These are phyloP conservation scores for Campoplex nolae DNA, from an alignment of 2,888 invertebrate species.

Conservation along the genomic window DNA sequence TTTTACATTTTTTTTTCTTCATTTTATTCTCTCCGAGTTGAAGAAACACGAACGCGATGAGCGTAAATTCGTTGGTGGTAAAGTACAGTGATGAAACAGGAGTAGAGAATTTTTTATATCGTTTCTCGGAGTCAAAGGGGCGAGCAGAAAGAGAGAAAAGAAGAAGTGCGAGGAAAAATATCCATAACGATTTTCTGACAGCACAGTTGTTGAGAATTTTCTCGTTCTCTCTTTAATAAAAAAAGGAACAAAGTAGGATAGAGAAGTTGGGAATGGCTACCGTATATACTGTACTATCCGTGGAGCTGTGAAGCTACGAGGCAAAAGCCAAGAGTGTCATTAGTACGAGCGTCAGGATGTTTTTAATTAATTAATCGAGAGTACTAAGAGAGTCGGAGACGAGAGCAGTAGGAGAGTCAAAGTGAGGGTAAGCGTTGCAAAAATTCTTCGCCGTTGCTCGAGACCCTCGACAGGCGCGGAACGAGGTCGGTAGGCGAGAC, in stretches of 20 bases:
- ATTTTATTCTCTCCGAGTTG: background rate
- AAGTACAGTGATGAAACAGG: conserved; percentile 51
- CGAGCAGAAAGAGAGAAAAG: background rate
- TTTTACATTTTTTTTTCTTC: background rate
- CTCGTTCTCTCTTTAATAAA: background rate
- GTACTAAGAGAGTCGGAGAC: conserved; percentile 59
- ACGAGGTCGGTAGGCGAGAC: conserved; percentile 46
- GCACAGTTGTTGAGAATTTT: conserved; percentile 35
- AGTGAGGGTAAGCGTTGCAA: conserved; percentile 42
- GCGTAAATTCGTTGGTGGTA: conserved; percentile 57
- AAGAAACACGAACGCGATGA: background rate
- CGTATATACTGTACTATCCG: background rate
- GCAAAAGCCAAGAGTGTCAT: conserved; percentile 71
- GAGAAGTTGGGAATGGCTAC: background rate
- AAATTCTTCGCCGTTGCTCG: conserved; percentile 25
- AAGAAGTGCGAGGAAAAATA: conserved; percentile 38
- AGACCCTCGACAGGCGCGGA: conserved; percentile 35
- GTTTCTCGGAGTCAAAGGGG: conserved; percentile 16
- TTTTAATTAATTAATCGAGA: conserved; percentile 79
- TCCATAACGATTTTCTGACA: conserved; percentile 65
- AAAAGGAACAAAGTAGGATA: background rate
- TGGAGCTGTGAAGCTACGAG: conserved; percentile 33
- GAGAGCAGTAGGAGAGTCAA: conserved; percentile 17
- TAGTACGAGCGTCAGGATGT: conserved; percentile 73
- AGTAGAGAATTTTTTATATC: conserved; percentile 39